These are phyloP conservation scores for Napeogenes inachia DNA, from an alignment of 2,888 invertebrate genomes.

Conservation along the genomic window DNA sequence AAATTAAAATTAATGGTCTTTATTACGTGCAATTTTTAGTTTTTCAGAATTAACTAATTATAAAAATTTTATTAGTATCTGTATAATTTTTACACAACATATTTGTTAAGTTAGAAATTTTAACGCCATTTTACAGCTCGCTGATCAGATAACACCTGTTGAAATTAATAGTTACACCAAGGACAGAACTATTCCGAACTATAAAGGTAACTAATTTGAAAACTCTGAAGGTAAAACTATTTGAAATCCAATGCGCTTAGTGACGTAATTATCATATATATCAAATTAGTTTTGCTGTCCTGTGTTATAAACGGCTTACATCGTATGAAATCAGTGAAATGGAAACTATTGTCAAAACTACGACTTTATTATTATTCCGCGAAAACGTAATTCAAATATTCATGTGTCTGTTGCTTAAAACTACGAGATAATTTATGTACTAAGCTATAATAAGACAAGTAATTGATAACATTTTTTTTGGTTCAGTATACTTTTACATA, in stretches of 20 bases:
- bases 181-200: not conserved
- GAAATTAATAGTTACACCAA: not conserved
- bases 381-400: not conserved
- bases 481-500: no score
- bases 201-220: not conserved
- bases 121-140: no score
- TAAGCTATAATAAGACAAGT: no score
- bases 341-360: conserved; percentile 23
- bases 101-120: no score
- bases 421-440: no score
- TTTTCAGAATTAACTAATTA: no score
- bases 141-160: no score
- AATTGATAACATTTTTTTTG: no score
- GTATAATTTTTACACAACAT: no score
- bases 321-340: conserved; percentile 20
- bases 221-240: not conserved
- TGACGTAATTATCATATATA: not conserved
- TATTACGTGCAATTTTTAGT: no score
- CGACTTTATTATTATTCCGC: no score
- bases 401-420: not conserved
- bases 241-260: not conserved
- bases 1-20: not conserved
- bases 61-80: no score
- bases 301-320: not conserved
- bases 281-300: conserved; percentile 2